phyloP scores from a whole-genome alignment of 2,888 invertebrate genomes.

The Acronicta psi region DNA sequence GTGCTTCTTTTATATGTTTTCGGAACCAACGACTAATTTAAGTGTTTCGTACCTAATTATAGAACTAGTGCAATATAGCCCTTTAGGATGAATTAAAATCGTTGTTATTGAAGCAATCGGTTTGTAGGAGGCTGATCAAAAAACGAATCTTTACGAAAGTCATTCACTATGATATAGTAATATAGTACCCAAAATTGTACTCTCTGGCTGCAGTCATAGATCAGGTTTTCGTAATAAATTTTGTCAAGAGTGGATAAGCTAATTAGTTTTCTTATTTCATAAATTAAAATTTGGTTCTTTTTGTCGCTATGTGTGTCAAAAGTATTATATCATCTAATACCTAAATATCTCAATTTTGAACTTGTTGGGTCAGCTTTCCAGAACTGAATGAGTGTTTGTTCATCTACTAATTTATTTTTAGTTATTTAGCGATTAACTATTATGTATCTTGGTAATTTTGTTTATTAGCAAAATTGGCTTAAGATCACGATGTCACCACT shows the following conservation, averaged over 20 bases:
- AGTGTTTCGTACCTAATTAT: constrained; percentile 79
- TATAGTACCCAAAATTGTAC: no score
- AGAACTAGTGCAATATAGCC: constrained; percentile 85
- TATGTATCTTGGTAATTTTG: constrained; percentile 86
- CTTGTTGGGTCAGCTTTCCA: constrained; percentile 35
- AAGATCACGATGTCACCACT: constrained; percentile 73
- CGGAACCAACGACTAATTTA: constrained; percentile 87
- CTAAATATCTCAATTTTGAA: no score
- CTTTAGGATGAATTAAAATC: constrained; percentile 60
- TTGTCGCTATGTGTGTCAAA: no score
- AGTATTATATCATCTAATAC: no score
- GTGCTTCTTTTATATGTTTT: constrained; percentile 60
- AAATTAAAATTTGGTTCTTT: no score
- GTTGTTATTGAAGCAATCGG: constrained; percentile 41
- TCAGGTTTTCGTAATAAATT: no score
- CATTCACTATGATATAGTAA: no score
- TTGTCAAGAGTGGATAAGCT: no score
- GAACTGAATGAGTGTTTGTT: constrained; percentile 32
- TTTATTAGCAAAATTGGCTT: constrained; percentile 84
- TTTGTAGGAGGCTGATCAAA: constrained; percentile 39
- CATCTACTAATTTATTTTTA: constrained; percentile 56
- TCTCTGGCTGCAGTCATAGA: no score
- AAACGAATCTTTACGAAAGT: constrained; percentile 1
- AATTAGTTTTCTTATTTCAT: no score
- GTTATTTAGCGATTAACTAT: constrained; percentile 49